Percentiles rank a stretch among this genome's conserved stretches.
phyloP scores from a whole-genome alignment of 2,797 vertebrate species.

The Lates japonicus region DNA sequence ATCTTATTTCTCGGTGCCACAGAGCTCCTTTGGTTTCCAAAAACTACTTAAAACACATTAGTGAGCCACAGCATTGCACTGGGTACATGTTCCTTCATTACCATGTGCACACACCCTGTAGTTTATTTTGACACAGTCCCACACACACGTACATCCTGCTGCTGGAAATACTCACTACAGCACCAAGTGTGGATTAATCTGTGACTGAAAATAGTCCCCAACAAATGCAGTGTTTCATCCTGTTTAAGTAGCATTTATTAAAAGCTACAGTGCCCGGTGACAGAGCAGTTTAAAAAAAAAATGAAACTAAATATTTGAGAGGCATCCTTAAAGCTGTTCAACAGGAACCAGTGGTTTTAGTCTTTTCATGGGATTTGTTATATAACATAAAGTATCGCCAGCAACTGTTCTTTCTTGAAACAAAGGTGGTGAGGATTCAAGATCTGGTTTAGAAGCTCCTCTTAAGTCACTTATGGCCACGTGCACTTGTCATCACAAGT shows the following conservation, averaged over 20 bases:
- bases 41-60: neutral
- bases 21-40: neutral
- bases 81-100: neutral
- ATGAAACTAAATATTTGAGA: neutral
- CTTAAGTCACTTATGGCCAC: slow-evolving; percentile 18
- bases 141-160: neutral
- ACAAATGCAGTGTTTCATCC: neutral
- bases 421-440: neutral
- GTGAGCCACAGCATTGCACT: neutral
- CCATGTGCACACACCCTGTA: neutral
- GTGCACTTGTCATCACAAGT: slow-evolving; percentile 22
- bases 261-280: neutral
- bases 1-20: neutral
- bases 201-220: neutral
- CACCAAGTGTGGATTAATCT: neutral
- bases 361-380: too few relatives aligned
- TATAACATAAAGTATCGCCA: too few relatives aligned
- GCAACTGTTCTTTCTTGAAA: too few relatives aligned
- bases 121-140: neutral
- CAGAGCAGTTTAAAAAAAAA: neutral
- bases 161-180: neutral
- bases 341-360: too few relatives aligned
- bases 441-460: neutral
- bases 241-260: neutral
- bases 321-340: neutral